Evolutionary conservation across 2,797 vertebrate species (phyloP).

Genomic region (Melanotaenia nigrans): DNA sequence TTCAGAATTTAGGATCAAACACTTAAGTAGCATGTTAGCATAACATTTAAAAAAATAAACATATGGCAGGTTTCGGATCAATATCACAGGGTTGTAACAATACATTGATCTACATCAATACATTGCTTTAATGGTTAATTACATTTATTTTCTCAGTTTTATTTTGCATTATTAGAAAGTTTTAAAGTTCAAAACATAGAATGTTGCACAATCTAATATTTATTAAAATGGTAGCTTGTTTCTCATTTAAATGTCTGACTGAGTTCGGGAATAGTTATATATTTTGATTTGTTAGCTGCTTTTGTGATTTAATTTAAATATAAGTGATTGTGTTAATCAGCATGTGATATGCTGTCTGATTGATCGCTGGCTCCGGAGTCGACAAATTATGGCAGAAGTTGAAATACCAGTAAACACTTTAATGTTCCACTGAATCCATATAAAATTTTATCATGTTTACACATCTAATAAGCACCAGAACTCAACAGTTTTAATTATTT

Average conservation of each 20-base stretch:
- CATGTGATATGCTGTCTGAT: too few species aligned
- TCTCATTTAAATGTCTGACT: background rate
- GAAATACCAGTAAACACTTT: background rate
- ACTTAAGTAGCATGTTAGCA: conserved; percentile 4
- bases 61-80: conserved; percentile 6
- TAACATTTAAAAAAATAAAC: background rate
- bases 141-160: background rate
- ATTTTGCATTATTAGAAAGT: background rate
- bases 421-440: too few species aligned
- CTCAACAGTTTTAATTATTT: background rate
- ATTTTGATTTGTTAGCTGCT: background rate
- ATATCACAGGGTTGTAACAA: conserved; percentile 4
- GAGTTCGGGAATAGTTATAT: background rate
- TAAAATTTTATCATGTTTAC: background rate
- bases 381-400: background rate
- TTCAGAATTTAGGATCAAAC: conserved; percentile 17
- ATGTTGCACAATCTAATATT: background rate
- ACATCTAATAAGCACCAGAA: background rate
- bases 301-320: background rate
- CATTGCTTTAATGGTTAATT: background rate
- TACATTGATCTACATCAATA: background rate
- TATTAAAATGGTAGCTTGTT: background rate
- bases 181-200: background rate
- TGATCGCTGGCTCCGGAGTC: too few species aligned
- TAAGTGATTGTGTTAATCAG: too few species aligned